Evolutionary conservation across 2,797 vertebrate species (phyloP).

Genomic region (Coilia nasus): DNA sequence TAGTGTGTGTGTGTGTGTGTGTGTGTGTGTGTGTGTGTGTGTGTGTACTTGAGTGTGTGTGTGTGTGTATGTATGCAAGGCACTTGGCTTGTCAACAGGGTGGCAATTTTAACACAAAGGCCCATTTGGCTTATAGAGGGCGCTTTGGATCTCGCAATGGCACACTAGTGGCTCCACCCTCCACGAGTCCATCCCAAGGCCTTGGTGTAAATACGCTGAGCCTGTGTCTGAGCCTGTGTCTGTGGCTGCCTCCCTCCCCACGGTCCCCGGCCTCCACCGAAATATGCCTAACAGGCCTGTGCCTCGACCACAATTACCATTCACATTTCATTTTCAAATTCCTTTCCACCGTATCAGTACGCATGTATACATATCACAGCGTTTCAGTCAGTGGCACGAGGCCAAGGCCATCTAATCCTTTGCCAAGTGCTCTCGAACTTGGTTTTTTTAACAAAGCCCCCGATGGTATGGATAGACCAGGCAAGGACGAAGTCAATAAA

Average conservation of each 20-base stretch:
- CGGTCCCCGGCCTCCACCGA: neutral
- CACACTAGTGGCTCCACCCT: neutral
- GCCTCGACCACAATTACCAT: neutral
- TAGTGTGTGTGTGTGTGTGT: neutral
- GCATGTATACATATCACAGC: neutral
- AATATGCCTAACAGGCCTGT: neutral
- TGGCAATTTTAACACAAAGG: constrained; percentile 69
- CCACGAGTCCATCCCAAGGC: neutral
- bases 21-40: neutral
- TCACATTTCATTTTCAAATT: neutral
- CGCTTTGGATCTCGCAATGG: constrained; percentile 43
- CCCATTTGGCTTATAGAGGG: constrained; percentile 58
- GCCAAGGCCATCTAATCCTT: neutral
- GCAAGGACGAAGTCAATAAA: neutral
- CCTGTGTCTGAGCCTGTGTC: neutral
- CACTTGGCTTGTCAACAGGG: constrained; percentile 73
- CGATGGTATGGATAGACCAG: constrained; percentile 2
- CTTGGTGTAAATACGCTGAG: neutral
- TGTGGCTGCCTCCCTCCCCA: neutral
- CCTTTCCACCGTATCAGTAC: neutral
- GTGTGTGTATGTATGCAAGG: constrained; percentile 51
- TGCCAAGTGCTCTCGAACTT: constrained; percentile 20
- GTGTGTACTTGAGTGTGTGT: neutral
- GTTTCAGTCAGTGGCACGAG: neutral
- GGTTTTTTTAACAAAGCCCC: neutral